Conservation (phyloP, 2,888 invertebrate species). For the Microctonus hyperodae region DNA sequence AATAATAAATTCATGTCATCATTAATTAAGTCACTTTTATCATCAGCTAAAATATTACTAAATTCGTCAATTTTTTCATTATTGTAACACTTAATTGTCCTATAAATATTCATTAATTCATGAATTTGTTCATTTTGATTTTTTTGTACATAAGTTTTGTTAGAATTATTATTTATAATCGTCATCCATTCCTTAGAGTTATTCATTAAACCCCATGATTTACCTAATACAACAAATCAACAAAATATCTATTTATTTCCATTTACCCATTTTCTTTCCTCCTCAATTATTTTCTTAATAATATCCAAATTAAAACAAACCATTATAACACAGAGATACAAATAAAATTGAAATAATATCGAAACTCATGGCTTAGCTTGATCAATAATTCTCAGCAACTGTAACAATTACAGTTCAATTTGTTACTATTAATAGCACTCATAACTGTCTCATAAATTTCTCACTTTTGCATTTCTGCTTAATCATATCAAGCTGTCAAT, state of each 20-base stretch:
- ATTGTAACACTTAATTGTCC: not conserved
- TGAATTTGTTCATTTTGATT: slow-evolving; percentile 4
- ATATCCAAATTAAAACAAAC: slow-evolving; percentile 3
- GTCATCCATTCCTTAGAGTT: not conserved
- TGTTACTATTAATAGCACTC: not conserved
- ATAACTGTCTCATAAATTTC: not conserved
- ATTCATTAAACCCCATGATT: slow-evolving; percentile 6
- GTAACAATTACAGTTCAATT: not conserved
- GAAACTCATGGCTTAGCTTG: not conserved
- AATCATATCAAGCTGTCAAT: slow-evolving; percentile 1
- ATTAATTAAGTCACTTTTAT: not conserved
- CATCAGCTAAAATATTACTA: no score
- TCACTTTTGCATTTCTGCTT: not conserved
- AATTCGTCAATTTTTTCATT: not conserved
- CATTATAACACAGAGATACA: not conserved
- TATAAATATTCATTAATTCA: not conserved
- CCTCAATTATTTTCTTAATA: not conserved
- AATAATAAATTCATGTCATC: not conserved
- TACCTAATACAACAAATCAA: not conserved
- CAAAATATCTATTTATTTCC: not conserved
- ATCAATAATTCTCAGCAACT: not conserved
- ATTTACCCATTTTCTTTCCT: no score
- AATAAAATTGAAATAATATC: not conserved
- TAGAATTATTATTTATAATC: not conserved
- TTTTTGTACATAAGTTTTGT: not conserved